Percentiles rank a stretch among this genome's conserved stretches.
phyloP scores from a whole-genome alignment of 1,140 invertebrate species.

The Cotesia vestalis region DNA sequence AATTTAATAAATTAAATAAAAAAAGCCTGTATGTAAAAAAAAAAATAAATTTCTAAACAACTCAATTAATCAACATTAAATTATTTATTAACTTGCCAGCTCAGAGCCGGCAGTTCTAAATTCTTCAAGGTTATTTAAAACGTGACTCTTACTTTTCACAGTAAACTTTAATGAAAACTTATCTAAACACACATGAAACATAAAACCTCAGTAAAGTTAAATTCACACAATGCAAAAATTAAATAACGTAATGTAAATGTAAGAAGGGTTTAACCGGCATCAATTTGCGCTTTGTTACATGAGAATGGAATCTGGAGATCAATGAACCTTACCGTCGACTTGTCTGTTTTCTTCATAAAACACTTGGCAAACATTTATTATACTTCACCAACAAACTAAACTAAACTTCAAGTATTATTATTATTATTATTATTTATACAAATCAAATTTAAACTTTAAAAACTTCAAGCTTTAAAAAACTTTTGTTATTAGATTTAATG shows the following conservation, averaged over 20 bases:
- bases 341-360: slow-evolving; percentile 37
- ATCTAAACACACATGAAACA: too few species aligned
- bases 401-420: neutral
- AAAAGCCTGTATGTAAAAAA: too few species aligned
- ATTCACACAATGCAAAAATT: neutral
- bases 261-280: neutral
- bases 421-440: neutral
- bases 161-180: too few species aligned
- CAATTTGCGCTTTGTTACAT: neutral
- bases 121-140: too few species aligned
- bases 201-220: too few species aligned
- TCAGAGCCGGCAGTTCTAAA: too few species aligned
- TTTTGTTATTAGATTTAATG: too few species aligned
- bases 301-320: slow-evolving; percentile 32
- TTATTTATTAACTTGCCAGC: too few species aligned
- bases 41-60: too few species aligned
- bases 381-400: neutral
- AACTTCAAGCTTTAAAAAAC: neutral
- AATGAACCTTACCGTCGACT: slow-evolving; percentile 43
- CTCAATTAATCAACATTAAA: too few species aligned
- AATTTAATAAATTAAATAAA: too few species aligned
- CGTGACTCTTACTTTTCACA: too few species aligned
- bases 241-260: neutral
- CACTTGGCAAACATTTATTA: slow-evolving; percentile 35
- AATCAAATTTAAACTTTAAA: neutral